phyloP scores from a whole-genome alignment of 2,113 vertebrate genomes.

The Ibidorhyncha struthersii region DNA sequence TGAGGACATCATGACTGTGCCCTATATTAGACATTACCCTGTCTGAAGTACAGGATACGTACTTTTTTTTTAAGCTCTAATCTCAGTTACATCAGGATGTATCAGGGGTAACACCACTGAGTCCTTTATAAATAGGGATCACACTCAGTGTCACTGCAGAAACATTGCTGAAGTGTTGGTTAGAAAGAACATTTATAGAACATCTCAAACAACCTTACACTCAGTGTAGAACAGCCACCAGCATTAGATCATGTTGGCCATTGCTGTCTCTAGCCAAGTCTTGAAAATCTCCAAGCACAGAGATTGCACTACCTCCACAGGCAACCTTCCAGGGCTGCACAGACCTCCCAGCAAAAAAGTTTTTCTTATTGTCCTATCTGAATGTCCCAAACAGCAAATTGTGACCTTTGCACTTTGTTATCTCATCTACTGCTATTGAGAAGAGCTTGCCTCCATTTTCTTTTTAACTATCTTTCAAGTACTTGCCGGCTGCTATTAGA shows the following conservation, averaged over 20 bases:
- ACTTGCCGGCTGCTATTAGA: background rate
- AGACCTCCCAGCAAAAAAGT: background rate
- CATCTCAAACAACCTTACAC: background rate
- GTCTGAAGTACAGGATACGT: background rate
- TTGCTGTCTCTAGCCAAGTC: background rate
- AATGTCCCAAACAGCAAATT: background rate
- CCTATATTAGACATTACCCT: background rate
- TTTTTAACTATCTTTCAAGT: background rate
- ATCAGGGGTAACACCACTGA: background rate
- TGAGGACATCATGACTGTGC: background rate
- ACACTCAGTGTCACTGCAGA: background rate
- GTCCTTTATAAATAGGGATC: background rate
- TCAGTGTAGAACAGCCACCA: background rate
- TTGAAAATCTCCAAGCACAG: background rate
- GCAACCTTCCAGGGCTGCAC: background rate
- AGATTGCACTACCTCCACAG: background rate
- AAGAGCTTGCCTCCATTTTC: background rate
- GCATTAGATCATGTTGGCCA: background rate
- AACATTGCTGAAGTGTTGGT: background rate
- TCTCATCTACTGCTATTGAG: background rate
- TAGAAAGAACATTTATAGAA: background rate
- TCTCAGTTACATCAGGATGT: background rate
- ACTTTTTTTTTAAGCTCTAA: background rate
- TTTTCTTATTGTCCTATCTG: background rate
- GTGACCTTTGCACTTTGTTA: background rate